A percentile compares a stretch with the other conserved stretches of the same genome.
These are phyloP conservation scores for Pogoniulus pusillus DNA, from an alignment of 2,797 vertebrate species.

Conservation along the genomic window DNA sequence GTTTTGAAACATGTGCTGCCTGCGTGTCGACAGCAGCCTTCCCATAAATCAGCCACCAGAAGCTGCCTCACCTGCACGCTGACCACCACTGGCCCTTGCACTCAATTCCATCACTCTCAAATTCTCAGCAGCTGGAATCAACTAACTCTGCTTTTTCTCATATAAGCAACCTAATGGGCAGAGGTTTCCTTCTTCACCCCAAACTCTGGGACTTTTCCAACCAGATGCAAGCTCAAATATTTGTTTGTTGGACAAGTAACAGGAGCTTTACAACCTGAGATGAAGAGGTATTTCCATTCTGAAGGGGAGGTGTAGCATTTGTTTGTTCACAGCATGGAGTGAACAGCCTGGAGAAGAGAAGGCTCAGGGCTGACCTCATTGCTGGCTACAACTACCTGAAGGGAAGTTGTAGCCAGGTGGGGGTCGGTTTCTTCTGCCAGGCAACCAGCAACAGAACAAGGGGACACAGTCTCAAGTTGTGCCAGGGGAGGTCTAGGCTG, in stretches of 20 bases:
- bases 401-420: too few species aligned
- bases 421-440: too few species aligned
- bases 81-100: background rate
- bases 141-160: background rate
- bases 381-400: too few species aligned
- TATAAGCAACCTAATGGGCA: constrained; percentile 16
- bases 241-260: constrained; percentile 40
- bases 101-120: constrained; percentile 9
- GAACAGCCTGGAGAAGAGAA: too few species aligned
- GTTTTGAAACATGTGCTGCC: constrained; percentile 4
- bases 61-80: constrained; percentile 4
- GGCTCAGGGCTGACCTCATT: too few species aligned
- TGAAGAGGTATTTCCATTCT: background rate
- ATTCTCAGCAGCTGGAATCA: constrained; percentile 27
- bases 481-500: too few species aligned
- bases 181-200: constrained; percentile 24
- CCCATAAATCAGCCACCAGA: constrained; percentile 11
- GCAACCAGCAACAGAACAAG: too few species aligned
- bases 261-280: background rate
- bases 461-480: too few species aligned
- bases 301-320: background rate
- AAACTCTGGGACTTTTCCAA: constrained; percentile 24
- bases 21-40: constrained; percentile 1
- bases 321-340: background rate
- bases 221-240: constrained; percentile 9